Evolutionary conservation across 2,888 invertebrate species (phyloP), one percentile per base, ranked within the genome.

Genomic region (Clivina fossor): DNA sequence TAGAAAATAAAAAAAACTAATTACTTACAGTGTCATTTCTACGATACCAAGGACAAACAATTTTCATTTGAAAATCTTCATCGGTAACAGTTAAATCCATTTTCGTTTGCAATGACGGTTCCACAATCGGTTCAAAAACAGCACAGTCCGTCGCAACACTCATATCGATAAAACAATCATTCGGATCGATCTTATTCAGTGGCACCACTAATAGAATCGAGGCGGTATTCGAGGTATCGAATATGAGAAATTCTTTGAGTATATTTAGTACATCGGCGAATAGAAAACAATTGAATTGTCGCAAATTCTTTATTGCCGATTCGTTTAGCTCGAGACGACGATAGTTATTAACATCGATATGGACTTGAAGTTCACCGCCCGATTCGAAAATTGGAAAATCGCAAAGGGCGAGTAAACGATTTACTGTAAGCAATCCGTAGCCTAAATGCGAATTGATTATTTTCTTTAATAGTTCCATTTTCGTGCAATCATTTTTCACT

Each of bases 11-110:
- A n/a, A n/a, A n/a, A n/a, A n/a, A n/a, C n/a, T n/a, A n/a, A n/a
- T n/a, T 50, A 69, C 70, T 64, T 64, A 80, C 71, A 38, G 71
- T 69, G 40, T 76, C 73, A 1, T 78, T 70, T 8, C 73, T 73
- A 62, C 86, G 77, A 70, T 97, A 97, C 83, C 90, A 93, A 0
- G 96, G 95, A 57, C 85, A 83, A 1, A 98, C 88, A 0, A 98
- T 84, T 35, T 82, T 80, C 62, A 87, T 78, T 20, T 83, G 75
- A 69, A 87, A 93, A 15, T 79, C 79, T 28, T 83, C 79, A 7
- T 76, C 71, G 0, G 75, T 75, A 7, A 89, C 83, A 0, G 68
- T 58, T 41, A 83, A 69, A 0, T 71, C 67, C 19, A 69, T 66
- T 38, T 80, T 76, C 61, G 84, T 80, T 54, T 76, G 74, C 35